Evolutionary conservation across 1,140 invertebrate species (phyloP), one percentile per base, ranked within the genome.

Genomic region (Drosophila pseudoananassae): DNA sequence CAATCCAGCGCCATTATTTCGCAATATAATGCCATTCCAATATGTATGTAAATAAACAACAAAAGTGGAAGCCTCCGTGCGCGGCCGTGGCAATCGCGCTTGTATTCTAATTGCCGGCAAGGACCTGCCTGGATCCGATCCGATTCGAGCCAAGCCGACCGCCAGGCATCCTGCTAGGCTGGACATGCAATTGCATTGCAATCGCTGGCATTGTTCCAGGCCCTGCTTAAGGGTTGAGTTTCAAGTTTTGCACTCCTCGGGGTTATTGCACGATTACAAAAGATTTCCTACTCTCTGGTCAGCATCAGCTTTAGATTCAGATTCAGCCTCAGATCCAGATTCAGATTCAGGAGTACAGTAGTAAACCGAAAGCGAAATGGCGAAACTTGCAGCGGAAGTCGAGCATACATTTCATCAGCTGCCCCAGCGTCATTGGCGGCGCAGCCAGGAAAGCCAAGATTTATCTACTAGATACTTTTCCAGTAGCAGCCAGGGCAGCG

Each of bases 181-280:
- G 82, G 82, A 85, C 82, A 85, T 85, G 82, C 82, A 85, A 81
- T 85, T 85, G 82, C 82, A 61, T 76, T 85, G 82, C 82, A 87
- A 56, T 85, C 49, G 40, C 65, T 61, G 74, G 68, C 70, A 87
- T 85, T 85, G 81, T 85, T 85, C 79, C 76, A 69, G 65, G 31
- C 29, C 14, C 29, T 31, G 51, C 46, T 85, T 82, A 85, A 47
- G 82, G 82, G 82, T 85, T 85, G 82, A 82, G 78, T 85, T 85
- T 85, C 82, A 78, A 82, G 82, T 85, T 85, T 54, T 78, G 54
- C 78, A 70, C 76, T 68, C 70, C 54, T 45, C 78, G 81, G 82
- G 82, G 82, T 85, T 85, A 85, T 85, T 83, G 82, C 43, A 82
- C 82, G 82, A 85, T 85, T 85, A 85, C 82, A 85, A 85, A 85